These are phyloP conservation scores for Drosophila simulans DNA, from an alignment of 1,140 invertebrate species.

Conservation along the genomic window DNA sequence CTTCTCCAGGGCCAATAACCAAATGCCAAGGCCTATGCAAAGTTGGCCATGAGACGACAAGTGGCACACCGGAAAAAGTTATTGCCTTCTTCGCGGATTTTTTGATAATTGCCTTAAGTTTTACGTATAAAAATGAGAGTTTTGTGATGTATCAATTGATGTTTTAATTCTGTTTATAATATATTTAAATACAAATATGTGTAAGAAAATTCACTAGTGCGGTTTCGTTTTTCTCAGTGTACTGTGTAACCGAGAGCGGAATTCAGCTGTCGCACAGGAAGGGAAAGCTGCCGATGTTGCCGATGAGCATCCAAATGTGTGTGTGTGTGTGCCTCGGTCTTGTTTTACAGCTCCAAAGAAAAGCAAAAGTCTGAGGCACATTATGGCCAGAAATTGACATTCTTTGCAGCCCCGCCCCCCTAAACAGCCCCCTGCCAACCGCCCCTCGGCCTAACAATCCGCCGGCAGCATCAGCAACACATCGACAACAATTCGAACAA, in stretches of 20 bases:
- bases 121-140: no score
- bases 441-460: conserved; percentile 1
- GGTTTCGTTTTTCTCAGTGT: conserved; percentile 23
- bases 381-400: conserved; percentile 82
- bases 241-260: conserved; percentile 23
- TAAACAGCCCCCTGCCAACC: not conserved
- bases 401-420: conserved; percentile 56
- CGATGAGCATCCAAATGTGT: conserved; percentile 17
- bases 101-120: not conserved
- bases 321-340: conserved; percentile 39
- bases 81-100: no score
- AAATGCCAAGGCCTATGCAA: conserved; percentile 61
- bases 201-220: no score
- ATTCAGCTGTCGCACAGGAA: conserved; percentile 71
- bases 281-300: conserved; percentile 65
- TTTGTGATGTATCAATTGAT: no score
- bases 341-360: conserved; percentile 81
- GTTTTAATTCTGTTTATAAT: no score
- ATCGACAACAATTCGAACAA: conserved; percentile 68
- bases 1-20: conserved; percentile 39
- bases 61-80: conserved; percentile 13
- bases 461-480: conserved; percentile 49
- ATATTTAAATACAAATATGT: no score
- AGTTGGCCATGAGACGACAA: conserved; percentile 26
- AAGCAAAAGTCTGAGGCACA: conserved; percentile 78